Evolutionary conservation across 1,140 invertebrate species (phyloP), one percentile per base, ranked within the genome.

Genomic region (Ganaspis sp.): DNA sequence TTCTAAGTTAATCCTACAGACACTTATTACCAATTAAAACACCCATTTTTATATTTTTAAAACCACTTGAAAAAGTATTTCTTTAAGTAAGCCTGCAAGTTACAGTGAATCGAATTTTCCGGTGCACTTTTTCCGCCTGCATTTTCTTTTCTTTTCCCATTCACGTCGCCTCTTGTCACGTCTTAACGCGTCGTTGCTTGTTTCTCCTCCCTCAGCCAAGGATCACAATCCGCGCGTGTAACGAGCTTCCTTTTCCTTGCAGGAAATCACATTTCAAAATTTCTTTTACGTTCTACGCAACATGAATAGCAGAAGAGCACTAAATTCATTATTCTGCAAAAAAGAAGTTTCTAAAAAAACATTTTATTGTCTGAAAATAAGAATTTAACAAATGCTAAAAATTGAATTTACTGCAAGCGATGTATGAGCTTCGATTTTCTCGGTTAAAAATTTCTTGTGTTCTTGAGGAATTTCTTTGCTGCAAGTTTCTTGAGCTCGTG

Each of bases 191-290:
- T 72, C 76, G 29, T 45, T 74, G 73, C 58, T 74, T 77, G 34
- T 71, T 73, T 78, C 70, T 69, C 72, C 72, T 49, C 38, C 74
- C 42, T 38, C 64, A 69, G 74, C 40, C 38, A 74, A 82, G 73
- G 69, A 85, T 83, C 77, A 78, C 75, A 83, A 85, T 86, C 77
- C 81, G 72, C 69, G 77, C 81, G 77, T 80, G 58, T 84, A 86
- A 88, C 81, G 82, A 86, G 83, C 69, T 83, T 75, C 69, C 71
- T 49, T 29, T 26, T 79, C 64, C 42, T 49, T 74, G 9, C 37
- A 8, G 42, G 49, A 37, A 73, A 84, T 80, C 72, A 77, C 73
- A 80, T 77, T 79, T 74, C 38, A 45, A 72, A 79, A 73, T 80
- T 49, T 74, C 70, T 79, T 82, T 79, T 76, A 37, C 40, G 5